Base-by-base conservation (phyloP, 2,797 vertebrate species). In the Channa striata region DNA sequence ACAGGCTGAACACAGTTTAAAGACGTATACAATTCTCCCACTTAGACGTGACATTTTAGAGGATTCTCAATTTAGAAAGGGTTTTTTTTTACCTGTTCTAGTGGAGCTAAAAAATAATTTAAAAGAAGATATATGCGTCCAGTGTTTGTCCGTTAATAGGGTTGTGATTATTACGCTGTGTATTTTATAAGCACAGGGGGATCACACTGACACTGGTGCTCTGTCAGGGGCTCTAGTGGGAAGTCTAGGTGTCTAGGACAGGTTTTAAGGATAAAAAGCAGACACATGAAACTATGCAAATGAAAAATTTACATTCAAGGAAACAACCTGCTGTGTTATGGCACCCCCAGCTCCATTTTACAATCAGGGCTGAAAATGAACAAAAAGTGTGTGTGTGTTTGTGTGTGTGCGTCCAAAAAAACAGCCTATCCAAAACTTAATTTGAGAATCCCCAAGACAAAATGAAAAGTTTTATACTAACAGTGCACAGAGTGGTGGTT, bases 1-100 rank as follows among this genome's bases (percentile, higher is more conserved):
- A 37, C 11, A 42, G 30, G n/a, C 46, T 61, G 21, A 72, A 66
- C 25, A 19, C 48, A 59, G 50, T 72, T 78, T 56, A 72, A 78
- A 80, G 51, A 48, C 11, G 16, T 0, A 74, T 63, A 83, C 19
- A 50, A 5, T 36, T 54, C 43, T 68, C 34, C 30, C 50, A 54
- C 74, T 72, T 58, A 43, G 48, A 33, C 20, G 39, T 76, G 80
- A 72, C 62, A 74, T 63, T 82, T 77, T 34, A 36, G 61, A 60
- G 70, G 50, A 82, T 78, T 76, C 70, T 33, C 52, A 67, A 43
- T n/a, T 8, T 40, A 52, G 53, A 59, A 20, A 52, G 34, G 21
- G n/a, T n/a, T 30, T 17, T 64, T 19, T 33, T 21, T 49, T 68
- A 71, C 78, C 62, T 69, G 68, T 48, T 58, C 54, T 47, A 19